A percentile compares a stretch with the other conserved stretches of the same genome.
Conservation (phyloP, 2,797 vertebrate genomes). For the Zenarchopterus dispar region DNA sequence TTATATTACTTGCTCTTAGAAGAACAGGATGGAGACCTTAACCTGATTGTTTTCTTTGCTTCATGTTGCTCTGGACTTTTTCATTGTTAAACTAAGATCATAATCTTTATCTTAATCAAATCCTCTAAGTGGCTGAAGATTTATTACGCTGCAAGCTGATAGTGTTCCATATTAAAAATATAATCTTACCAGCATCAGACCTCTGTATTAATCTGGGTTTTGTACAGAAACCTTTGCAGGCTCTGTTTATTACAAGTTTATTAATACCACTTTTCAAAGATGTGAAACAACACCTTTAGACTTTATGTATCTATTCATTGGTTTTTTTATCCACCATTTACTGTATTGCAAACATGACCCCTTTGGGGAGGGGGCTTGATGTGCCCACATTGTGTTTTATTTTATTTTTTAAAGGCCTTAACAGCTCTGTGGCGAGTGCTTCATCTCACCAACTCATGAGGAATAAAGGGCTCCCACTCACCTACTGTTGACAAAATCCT, state of each 20-base stretch:
- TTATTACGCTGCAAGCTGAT: neutral
- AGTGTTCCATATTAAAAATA: neutral
- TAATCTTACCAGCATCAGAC: too few species aligned
- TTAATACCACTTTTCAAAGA: neutral
- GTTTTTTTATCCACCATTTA: neutral
- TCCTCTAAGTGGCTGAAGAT: neutral
- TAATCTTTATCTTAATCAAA: neutral
- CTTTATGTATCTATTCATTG: neutral
- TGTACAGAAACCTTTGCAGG: too few species aligned
- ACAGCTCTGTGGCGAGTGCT: neutral
- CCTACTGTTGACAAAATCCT: constrained; percentile 3
- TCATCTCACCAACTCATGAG: constrained; percentile 9
- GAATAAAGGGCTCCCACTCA: neutral
- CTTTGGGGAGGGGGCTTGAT: neutral
- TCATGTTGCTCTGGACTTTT: neutral
- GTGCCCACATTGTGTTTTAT: neutral
- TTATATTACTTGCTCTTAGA: too few species aligned
- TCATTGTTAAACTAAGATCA: neutral
- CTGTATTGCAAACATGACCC: neutral
- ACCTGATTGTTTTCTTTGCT: neutral
- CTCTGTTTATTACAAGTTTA: too few species aligned
- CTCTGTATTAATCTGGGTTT: too few species aligned
- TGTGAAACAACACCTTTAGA: neutral
- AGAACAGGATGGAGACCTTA: too few species aligned
- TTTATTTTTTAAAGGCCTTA: neutral